Evolutionary conservation across 2,113 vertebrate genomes (phyloP).

Genomic region (Forbesichthys agassizii): DNA sequence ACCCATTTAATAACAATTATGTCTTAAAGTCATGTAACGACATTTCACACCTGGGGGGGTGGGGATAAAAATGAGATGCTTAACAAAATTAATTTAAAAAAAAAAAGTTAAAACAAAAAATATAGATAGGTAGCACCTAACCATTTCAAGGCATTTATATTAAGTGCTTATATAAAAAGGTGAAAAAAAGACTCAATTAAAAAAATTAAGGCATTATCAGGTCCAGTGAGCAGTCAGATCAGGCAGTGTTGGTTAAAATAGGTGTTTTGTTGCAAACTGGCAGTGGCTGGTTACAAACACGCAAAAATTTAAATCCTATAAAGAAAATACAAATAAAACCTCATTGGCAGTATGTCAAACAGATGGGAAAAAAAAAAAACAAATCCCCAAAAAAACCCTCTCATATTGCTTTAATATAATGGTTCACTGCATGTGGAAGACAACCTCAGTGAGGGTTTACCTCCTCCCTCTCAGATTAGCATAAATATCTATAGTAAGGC

Average conservation of each 20-base stretch:
- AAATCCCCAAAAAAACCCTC: background rate
- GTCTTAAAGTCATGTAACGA: no score
- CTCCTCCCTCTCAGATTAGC: constrained; percentile 20
- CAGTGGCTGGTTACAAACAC: constrained; percentile 6
- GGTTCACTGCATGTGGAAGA: background rate
- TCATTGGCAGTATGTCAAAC: constrained; percentile 44
- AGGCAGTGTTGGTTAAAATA: constrained; percentile 25
- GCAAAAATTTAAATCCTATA: background rate
- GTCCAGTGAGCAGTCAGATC: constrained; percentile 12
- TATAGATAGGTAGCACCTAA: constrained; percentile 32
- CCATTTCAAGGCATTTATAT: constrained; percentile 40
- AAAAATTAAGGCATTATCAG: background rate
- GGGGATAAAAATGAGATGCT: background rate
- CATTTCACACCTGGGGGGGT: no score
- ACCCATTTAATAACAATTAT: no score
- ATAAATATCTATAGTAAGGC: constrained; percentile 49
- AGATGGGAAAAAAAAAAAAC: constrained; percentile 32
- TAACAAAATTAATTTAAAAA: constrained; percentile 20
- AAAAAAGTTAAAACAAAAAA: constrained; percentile 2
- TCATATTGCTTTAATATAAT: constrained; percentile 1
- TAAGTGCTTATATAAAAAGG: constrained; percentile 53
- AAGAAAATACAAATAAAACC: background rate
- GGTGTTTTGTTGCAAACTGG: constrained; percentile 8
- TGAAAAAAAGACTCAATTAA: constrained; percentile 10
- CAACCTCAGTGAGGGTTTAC: background rate